phyloP scores from a whole-genome alignment of 2,113 vertebrate genomes.

The Sinocyclocheilus anshuiensis region DNA sequence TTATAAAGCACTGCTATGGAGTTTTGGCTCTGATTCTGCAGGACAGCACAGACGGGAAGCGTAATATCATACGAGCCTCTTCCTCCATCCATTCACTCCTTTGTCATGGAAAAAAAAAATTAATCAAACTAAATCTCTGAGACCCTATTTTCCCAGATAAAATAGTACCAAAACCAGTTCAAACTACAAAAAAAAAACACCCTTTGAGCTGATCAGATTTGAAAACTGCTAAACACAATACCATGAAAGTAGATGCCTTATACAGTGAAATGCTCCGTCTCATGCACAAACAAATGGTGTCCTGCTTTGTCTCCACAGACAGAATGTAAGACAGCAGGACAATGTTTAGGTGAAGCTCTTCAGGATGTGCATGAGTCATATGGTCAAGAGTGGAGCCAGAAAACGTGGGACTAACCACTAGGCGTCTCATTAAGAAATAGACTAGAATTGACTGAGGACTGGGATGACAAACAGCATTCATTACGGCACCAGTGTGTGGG shows the following conservation, averaged over 20 bases:
- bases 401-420: conserved; percentile 15
- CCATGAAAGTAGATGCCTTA: conserved; percentile 48
- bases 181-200: background rate
- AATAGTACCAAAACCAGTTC: background rate
- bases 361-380: conserved; percentile 21
- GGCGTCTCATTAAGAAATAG: conserved; percentile 16
- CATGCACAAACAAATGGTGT: conserved; percentile 61
- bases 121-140: background rate
- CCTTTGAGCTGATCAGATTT: too few relatives aligned
- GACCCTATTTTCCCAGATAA: background rate
- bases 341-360: conserved; percentile 39
- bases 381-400: conserved; percentile 17
- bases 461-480: background rate
- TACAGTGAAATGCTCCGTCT: conserved; percentile 62
- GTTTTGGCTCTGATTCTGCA: conserved; percentile 4
- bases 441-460: background rate
- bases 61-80: background rate
- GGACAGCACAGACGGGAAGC: background rate
- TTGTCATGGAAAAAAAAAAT: background rate
- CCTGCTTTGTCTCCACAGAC: conserved; percentile 47
- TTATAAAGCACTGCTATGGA: conserved; percentile 43
- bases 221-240: background rate
- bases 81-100: background rate
- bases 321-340: conserved; percentile 36
- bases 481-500: background rate